Conservation (phyloP, 2,113 vertebrate species). For the Centropristis striata region DNA sequence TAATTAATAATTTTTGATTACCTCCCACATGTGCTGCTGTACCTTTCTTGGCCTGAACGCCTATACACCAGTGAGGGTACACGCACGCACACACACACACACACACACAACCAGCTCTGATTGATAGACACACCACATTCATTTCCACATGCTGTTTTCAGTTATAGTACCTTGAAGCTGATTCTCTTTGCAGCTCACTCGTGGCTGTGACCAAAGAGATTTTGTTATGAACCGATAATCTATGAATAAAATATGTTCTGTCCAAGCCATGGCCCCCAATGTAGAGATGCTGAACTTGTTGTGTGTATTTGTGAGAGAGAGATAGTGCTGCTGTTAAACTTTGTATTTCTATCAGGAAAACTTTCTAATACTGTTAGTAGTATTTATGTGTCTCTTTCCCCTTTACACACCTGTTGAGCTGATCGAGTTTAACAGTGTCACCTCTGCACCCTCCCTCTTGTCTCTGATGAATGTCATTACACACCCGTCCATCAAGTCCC, state of each 20-base stretch:
- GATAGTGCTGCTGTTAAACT: constrained; percentile 7
- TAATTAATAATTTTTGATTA: constrained; percentile 55
- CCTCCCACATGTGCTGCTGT: constrained; percentile 10
- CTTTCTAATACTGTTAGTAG: constrained; percentile 1
- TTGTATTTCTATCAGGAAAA: constrained; percentile 32
- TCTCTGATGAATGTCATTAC: constrained; percentile 37
- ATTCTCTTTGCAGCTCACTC: constrained; percentile 53
- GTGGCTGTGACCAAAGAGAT: constrained; percentile 71
- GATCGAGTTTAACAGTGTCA: background rate
- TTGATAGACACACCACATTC: constrained; percentile 4
- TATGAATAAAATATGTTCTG: constrained; percentile 70
- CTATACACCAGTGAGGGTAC: background rate
- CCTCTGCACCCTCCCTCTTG: constrained; percentile 5
- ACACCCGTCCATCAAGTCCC: constrained; percentile 34
- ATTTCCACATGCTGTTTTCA: constrained; percentile 28
- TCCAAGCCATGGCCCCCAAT: constrained; percentile 9
- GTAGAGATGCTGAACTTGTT: constrained; percentile 22
- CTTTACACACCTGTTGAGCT: constrained; percentile 19
- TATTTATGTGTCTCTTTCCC: background rate
- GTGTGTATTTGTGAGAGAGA: constrained; percentile 26
- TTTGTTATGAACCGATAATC: constrained; percentile 67
- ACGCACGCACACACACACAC: constrained; percentile 21
- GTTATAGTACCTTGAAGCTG: constrained; percentile 29
- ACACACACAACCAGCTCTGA: no score
- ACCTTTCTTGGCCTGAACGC: constrained; percentile 12